A percentile compares a stretch with the other conserved stretches of the same genome.
Evolutionary conservation across 2,797 vertebrate species (phyloP).

Genomic region (Rhynchonycteris naso): DNA sequence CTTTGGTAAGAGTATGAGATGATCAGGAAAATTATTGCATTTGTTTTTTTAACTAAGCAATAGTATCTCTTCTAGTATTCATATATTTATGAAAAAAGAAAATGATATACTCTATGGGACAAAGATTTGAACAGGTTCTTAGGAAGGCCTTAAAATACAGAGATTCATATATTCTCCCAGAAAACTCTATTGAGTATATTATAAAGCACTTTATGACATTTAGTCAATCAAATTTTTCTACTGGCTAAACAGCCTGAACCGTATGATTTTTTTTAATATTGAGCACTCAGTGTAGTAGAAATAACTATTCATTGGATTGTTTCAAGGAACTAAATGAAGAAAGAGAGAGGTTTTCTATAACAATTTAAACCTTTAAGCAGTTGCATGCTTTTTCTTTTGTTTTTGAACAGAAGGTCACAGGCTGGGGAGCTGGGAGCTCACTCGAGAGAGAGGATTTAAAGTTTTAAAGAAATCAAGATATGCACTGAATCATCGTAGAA

Average conservation of each 20-base stretch:
- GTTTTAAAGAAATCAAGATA: background rate
- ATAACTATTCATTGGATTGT: background rate
- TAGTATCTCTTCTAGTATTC: background rate
- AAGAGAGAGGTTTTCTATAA: background rate
- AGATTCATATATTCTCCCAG: background rate
- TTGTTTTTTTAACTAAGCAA: background rate
- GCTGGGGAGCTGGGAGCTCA: background rate
- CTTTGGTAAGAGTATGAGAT: background rate
- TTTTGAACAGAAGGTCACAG: background rate
- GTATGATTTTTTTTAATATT: constrained; percentile 54
- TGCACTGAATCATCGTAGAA: fast-evolving
- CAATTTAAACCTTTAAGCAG: background rate
- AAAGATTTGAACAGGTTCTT: constrained; percentile 46
- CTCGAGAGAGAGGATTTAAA: background rate
- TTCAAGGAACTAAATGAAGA: constrained; percentile 33
- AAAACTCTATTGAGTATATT: constrained; percentile 43
- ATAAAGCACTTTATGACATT: constrained; percentile 52
- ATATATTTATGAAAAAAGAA: background rate
- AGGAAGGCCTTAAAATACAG: constrained; percentile 13
- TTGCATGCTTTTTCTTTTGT: background rate
- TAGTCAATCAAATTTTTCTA: constrained; percentile 29
- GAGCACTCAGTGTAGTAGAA: background rate
- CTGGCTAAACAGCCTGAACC: background rate
- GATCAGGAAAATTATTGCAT: background rate
- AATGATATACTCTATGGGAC: background rate